Conservation (phyloP, 2,797 vertebrate species). For the Rhincodon typus region DNA sequence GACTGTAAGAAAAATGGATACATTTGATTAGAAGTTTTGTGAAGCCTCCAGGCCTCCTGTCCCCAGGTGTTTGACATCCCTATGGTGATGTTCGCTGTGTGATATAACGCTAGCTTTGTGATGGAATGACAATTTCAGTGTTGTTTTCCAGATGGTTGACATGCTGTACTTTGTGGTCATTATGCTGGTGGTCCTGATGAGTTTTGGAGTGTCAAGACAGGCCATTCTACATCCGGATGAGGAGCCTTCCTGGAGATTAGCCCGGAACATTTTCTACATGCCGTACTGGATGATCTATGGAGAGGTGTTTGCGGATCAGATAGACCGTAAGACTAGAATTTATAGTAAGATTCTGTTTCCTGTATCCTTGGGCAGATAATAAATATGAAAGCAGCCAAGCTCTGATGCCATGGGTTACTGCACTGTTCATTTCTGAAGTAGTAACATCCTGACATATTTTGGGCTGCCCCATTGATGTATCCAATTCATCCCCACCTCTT, state of each 20-base stretch:
- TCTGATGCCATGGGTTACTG: neutral
- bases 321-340: constrained; percentile 99
- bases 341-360: constrained; percentile 99
- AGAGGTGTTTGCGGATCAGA: constrained; percentile 99
- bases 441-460: neutral
- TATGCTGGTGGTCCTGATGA: constrained; percentile 98
- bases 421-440: neutral
- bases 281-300: constrained; percentile 99
- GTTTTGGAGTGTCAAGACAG: constrained; percentile 92
- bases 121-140: neutral
- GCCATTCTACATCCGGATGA: constrained; percentile 96
- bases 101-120: neutral
- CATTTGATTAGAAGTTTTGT: neutral
- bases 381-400: constrained; percentile 43
- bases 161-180: constrained; percentile 99
- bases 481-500: neutral
- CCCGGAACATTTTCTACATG: constrained; percentile 99
- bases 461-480: neutral
- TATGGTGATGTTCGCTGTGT: neutral
- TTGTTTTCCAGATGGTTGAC: constrained; percentile 82
- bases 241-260: constrained; percentile 92
- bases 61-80: neutral
- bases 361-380: constrained; percentile 84
- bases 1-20: neutral
- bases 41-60: neutral